These are phyloP conservation scores for Luperina testacea DNA, from an alignment of 2,888 invertebrate genomes.

Conservation along the genomic window DNA sequence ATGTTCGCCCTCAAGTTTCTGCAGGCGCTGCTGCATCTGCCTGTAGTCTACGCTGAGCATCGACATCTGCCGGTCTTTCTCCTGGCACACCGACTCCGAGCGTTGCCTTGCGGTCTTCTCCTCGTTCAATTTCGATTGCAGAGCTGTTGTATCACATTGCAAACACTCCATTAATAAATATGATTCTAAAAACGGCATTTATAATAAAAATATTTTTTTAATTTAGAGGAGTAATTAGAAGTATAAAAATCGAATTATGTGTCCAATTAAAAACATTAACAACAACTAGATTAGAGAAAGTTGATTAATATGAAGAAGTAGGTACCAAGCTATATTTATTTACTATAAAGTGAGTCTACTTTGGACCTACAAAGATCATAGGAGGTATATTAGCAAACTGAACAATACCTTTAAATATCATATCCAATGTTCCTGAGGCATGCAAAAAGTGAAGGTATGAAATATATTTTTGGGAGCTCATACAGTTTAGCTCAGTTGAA, in stretches of 20 bases:
- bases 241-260: background rate
- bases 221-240: slow-evolving; percentile 9
- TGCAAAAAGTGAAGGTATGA: slow-evolving; percentile 87
- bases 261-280: slow-evolving; percentile 10
- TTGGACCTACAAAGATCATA: slow-evolving; percentile 55
- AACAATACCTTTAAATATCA: slow-evolving; percentile 92
- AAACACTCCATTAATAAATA: slow-evolving; percentile 37
- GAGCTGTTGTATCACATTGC: slow-evolving; percentile 88
- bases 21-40: slow-evolving; percentile 97
- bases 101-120: slow-evolving; percentile 96
- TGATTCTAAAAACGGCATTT: slow-evolving; percentile 17
- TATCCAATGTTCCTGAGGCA: slow-evolving; percentile 92
- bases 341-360: slow-evolving; percentile 56
- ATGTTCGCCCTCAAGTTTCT: slow-evolving; percentile 97
- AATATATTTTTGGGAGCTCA: slow-evolving; percentile 76
- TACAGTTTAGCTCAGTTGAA: slow-evolving; percentile 75
- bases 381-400: slow-evolving; percentile 81
- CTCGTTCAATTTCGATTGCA: slow-evolving; percentile 97
- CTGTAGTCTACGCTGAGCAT: slow-evolving; percentile 98
- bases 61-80: slow-evolving; percentile 97
- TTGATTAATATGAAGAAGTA: slow-evolving; percentile 26
- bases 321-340: slow-evolving; percentile 40
- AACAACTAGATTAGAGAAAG: slow-evolving; percentile 18
- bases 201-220: background rate
- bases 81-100: slow-evolving; percentile 96